Percentiles rank a stretch among this genome's conserved stretches.
phyloP scores from a whole-genome alignment of 2,797 vertebrate species.

The Helostoma temminkii region DNA sequence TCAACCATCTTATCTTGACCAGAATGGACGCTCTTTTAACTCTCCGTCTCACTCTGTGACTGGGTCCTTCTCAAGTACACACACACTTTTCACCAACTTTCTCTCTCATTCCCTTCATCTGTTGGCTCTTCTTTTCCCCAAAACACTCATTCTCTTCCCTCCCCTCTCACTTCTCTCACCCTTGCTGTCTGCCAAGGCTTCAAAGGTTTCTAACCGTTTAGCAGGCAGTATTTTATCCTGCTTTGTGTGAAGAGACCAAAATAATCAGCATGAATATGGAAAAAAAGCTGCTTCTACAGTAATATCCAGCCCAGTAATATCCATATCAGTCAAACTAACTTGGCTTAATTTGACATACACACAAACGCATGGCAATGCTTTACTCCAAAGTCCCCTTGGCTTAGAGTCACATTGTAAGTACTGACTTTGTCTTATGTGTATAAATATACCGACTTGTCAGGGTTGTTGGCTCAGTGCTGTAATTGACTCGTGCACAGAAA shows the following conservation, averaged over 20 bases:
- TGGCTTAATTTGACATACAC: constrained; percentile 82
- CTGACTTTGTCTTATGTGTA: constrained; percentile 66
- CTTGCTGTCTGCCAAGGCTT: constrained; percentile 75
- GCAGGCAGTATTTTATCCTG: constrained; percentile 77
- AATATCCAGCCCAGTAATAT: constrained; percentile 78
- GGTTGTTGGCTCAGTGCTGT: constrained; percentile 72
- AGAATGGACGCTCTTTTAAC: constrained; percentile 71
- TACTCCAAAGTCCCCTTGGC: constrained; percentile 75
- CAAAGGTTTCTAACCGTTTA: constrained; percentile 79
- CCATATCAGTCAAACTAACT: constrained; percentile 82
- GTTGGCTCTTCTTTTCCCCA: constrained; percentile 40
- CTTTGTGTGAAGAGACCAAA: constrained; percentile 79
- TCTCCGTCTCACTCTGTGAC: constrained; percentile 53
- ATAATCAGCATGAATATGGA: constrained; percentile 84
- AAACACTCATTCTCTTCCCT: constrained; percentile 60
- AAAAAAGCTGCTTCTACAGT: constrained; percentile 76
- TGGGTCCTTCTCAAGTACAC: constrained; percentile 50
- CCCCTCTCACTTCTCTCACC: constrained; percentile 67
- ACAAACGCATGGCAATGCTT: constrained; percentile 74
- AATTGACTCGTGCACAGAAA: constrained; percentile 53
- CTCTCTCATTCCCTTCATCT: constrained; percentile 66
- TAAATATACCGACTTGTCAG: constrained; percentile 74
- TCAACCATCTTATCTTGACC: constrained; percentile 75
- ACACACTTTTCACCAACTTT: constrained; percentile 51
- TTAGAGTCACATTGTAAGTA: constrained; percentile 68